Evolutionary conservation across 2,797 vertebrate genomes (phyloP), one percentile per base, ranked within the genome.

Genomic region (Hydrolagus colliei): DNA sequence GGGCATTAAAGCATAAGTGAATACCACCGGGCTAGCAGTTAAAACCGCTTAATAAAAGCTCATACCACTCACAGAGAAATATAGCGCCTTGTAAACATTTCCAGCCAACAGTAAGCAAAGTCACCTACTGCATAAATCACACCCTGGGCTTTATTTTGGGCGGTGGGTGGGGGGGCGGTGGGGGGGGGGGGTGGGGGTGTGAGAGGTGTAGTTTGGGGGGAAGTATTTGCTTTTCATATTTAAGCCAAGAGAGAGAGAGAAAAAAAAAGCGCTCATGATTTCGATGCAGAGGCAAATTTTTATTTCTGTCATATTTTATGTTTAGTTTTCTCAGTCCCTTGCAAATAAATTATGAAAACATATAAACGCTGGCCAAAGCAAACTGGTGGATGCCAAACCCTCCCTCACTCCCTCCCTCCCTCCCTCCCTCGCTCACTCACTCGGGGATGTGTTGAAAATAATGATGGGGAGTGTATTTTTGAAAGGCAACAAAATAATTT

Each of bases 311-410:
- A 77, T 77, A 77, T 61, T 77, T 77, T 77, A 61, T 4, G 18
- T 61, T 77, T 77, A 20, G 59, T 10, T 59, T 16, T 59, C 75
- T 35, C n/a, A 77, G 75, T 12, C 52, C 59, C n/a, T 20, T 11
- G 18, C 75, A 77, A 77, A 77, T 77, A 77, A 77, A 77, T 77
- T 52, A 59, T n/a, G 18, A 77, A 77, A 77, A 77, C 75, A 77
- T 16, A 27, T 27, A 27, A 77, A 61, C 59, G 16, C 59, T 52
- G 59, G 52, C 41, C 41, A 77, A 77, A n/a, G 59, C 7, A 77
- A 77, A 77, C 52, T 59, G 52, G n/a, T 20, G 11, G n/a, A 61
- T 52, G 75, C 41, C 75, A 77, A 4, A 41, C 52, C 11, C 52
- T 77, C 75, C 59, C 41, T 77, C 18, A 61, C 27, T 27, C 27